A percentile compares a stretch with the other conserved stretches of the same genome.
These are phyloP conservation scores for Sinella curviseta DNA, from an alignment of 1,140 invertebrate genomes.

Conservation along the genomic window DNA sequence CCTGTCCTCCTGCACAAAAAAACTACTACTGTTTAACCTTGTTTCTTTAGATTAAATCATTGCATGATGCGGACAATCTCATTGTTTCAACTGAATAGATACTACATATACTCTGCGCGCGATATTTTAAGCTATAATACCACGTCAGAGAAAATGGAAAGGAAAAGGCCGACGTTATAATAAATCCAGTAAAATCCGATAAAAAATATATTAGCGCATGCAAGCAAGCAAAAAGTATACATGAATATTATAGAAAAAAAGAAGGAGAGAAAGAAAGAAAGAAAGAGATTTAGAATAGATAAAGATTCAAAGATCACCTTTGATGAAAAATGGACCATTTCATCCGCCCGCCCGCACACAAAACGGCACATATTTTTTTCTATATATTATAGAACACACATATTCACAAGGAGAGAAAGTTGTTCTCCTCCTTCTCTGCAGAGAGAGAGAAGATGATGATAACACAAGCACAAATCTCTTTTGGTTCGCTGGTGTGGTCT, in stretches of 20 bases:
- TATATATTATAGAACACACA: too few relatives aligned
- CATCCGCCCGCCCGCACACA: too few relatives aligned
- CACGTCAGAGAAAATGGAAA: neutral
- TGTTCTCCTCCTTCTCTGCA: neutral
- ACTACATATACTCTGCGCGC: neutral
- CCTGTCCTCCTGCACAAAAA: too few relatives aligned
- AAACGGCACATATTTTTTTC: neutral
- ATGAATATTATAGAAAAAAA: neutral
- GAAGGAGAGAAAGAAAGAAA: neutral
- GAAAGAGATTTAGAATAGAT: conserved; percentile 10
- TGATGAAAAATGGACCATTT: conserved; percentile 23
- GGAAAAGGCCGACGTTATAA: too few relatives aligned
- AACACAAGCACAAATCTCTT: too few relatives aligned
- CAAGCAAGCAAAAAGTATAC: neutral
- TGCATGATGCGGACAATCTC: neutral
- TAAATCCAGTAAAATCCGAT: too few relatives aligned
- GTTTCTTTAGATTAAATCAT: neutral
- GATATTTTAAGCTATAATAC: neutral
- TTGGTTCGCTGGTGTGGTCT: neutral
- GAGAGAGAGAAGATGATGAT: too few relatives aligned
- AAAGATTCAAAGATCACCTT: conserved; percentile 25
- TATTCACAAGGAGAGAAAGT: neutral
- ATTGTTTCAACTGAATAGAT: conserved; percentile 16
- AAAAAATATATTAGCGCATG: too few relatives aligned
- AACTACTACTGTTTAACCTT: neutral